Base-by-base conservation (phyloP, 2,113 vertebrate species). In the Lampris megalopsis region DNA sequence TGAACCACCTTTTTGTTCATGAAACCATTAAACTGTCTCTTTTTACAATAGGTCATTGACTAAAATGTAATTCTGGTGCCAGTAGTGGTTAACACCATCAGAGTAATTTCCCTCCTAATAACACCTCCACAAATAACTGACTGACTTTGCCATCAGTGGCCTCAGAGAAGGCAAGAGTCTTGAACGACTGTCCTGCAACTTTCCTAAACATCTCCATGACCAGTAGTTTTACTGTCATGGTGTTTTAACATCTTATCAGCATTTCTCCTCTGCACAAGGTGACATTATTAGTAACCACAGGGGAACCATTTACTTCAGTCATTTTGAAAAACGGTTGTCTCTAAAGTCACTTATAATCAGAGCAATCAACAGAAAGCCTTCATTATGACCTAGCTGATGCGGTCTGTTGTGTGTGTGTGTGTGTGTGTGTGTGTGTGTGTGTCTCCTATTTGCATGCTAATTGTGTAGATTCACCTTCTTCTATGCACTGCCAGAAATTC, bases 221-320 rank as follows among this genome's bases (percentile, higher is more conserved):
- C 54, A 67, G 37, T 69, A 52, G 60, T 64, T 74, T 68, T 68
- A 69, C 72, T 59, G 66, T 52, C 35, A 36, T 59, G 71, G 40
- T 40, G 63, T 37, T 47, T 71, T 41, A 67, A 68, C 68, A 74
- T 73, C 37, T 24, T 57, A 82, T 80, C 82, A 73, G 66, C 77
- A 74, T 82, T 79, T 82, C 77, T 76, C 81, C 75, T 87, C 74
- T 81, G 49, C 47, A 62, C 72, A 79, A 84, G 73, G 76, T 79
- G 82, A 89, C 70, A 40, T 68, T 73, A 67, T 81, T 81, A 82
- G 70, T 80, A 75, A 81, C 65, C 67, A 40, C 42, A 71, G 61
- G 64, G 77, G 62, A 73, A 73, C 52, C 57, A 66, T 79, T 62
- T 61, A 57, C 53, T 85, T 76, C 57, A 71, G 50, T 86, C 76